Conservation (phyloP, 2,797 vertebrate species). For the Paramormyrops hopkinsi region DNA sequence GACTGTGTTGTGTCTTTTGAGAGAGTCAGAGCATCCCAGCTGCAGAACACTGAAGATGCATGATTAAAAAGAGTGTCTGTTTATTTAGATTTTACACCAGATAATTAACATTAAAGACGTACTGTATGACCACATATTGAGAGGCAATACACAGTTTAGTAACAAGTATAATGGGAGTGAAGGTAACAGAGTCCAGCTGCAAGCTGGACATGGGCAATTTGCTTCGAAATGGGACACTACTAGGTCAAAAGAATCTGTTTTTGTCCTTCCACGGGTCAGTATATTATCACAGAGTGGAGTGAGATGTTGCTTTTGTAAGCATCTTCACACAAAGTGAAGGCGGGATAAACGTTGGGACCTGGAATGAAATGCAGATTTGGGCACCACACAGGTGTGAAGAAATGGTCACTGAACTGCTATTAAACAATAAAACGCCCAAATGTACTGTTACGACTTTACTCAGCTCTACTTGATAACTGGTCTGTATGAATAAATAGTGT, state of each 20-base stretch:
- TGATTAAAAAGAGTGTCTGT: neutral
- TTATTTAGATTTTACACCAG: neutral
- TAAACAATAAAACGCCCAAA: neutral
- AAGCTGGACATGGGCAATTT: neutral
- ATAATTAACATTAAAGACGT: neutral
- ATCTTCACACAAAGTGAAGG: neutral
- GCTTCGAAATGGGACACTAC: neutral
- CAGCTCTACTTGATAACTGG: neutral
- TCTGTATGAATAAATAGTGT: neutral
- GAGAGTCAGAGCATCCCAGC: neutral
- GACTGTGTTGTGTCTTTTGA: neutral
- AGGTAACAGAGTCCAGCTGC: neutral
- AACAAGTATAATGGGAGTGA: no score
- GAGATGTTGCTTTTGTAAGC: neutral
- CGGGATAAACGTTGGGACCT: neutral
- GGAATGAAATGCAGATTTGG: neutral
- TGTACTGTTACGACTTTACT: neutral
- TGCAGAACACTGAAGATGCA: neutral
- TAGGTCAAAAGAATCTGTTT: neutral
- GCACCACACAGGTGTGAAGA: neutral
- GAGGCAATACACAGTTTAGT: neutral
- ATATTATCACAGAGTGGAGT: neutral
- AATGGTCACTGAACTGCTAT: neutral
- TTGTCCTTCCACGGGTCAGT: neutral
- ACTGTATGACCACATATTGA: neutral